Base-by-base conservation (phyloP, 2,113 vertebrate species). In the Coryphaenoides rupestris region DNA sequence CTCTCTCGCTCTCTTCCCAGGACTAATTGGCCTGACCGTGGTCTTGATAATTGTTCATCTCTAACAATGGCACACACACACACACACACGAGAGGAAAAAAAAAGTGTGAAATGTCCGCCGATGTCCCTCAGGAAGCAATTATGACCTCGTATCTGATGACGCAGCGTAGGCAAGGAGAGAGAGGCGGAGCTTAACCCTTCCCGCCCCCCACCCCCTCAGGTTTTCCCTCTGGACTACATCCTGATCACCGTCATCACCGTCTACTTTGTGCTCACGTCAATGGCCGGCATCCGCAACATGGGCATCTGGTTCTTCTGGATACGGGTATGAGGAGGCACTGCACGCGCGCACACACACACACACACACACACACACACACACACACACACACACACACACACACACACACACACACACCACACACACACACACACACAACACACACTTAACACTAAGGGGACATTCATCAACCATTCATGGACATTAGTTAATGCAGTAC, bases 261-360 rank as follows among this genome's bases (percentile, higher is more conserved):
- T 98, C 93, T 99, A 99, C 78, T 96, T 98, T 70, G 94, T 99
- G 55, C 92, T 99, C 84, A 98, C 96, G 33, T 99, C 97, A 55
- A 98, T 99, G 97, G 96, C 97, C 13, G 96, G 96, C 26, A 98
- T 99, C 79, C 92, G 96, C 82, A 95, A 96, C 79, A 95, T 98
- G 92, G 97, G 95, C 58, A 95, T 98, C 89, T 99, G 97, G 97
- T 98, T 98, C 90, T 97, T 98, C 90, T 99, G 97, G 96, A 93
- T 95, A 80, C 90, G 94, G 90, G 97, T 98, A 91, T 75, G 70
- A 3, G 55, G 26, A 89, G 21, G 0, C 47, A 3, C 40, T 6
- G 40, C 40, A 45, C n/a, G n/a, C n/a, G n/a, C n/a, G n/a, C n/a
- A n/a, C n/a, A n/a, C n/a, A n/a, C n/a, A n/a, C n/a, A n/a, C n/a